Percentiles rank a stretch among this genome's conserved stretches.
Conservation (phyloP, 2,113 vertebrate genomes). For the Phaetusa simplex region DNA sequence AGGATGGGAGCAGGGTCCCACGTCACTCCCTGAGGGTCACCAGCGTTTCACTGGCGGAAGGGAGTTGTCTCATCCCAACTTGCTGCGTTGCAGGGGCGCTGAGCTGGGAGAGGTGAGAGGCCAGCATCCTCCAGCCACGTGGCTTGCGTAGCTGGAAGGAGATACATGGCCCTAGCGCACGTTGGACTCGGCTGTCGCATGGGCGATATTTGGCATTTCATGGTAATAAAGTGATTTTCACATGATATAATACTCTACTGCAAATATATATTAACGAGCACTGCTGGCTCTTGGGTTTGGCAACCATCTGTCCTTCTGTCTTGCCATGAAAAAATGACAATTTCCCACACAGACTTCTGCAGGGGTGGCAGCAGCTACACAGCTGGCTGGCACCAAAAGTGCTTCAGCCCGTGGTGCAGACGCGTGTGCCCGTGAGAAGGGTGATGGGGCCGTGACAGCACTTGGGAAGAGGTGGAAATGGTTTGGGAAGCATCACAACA, state of each 20-base stretch:
- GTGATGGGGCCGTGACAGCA: background rate
- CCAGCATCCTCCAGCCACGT: background rate
- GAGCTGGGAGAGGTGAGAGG: background rate
- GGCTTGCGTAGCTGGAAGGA: background rate
- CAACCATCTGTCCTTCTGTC: background rate
- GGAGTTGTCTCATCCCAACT: background rate
- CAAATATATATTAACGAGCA: background rate
- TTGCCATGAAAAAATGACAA: background rate
- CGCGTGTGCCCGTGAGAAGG: background rate
- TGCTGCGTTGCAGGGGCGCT: background rate
- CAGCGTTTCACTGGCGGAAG: background rate
- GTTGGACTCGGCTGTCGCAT: accelerated
- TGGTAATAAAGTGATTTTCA: background rate
- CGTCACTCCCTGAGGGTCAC: background rate
- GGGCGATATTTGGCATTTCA: background rate
- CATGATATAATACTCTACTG: background rate
- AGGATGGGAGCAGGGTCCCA: background rate
- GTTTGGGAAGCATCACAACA: background rate
- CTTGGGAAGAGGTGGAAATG: background rate
- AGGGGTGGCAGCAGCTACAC: background rate
- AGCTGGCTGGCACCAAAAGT: background rate
- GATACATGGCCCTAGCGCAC: background rate
- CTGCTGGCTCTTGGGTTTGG: background rate
- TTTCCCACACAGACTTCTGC: background rate
- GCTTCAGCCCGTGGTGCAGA: background rate